A percentile compares a stretch with the other conserved stretches of the same genome.
Evolutionary conservation across 2,888 invertebrate genomes (phyloP).

Genomic region (Watsonalla cultraria): DNA sequence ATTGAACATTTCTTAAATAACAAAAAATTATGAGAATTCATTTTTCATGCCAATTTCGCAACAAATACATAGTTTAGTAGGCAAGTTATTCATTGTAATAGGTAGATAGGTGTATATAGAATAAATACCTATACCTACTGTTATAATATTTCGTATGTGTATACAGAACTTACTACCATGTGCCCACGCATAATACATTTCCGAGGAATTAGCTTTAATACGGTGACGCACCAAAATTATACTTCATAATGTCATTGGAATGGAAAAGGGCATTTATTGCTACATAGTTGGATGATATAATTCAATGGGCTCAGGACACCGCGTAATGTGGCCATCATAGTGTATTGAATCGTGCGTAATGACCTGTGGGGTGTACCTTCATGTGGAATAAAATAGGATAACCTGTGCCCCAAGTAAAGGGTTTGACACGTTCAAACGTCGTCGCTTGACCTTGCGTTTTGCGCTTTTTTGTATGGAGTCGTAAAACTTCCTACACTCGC

Average conservation of each 20-base stretch:
- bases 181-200: slow-evolving; percentile 3
- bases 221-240: slow-evolving; percentile 43
- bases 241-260: slow-evolving; percentile 40
- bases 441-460: too few species aligned
- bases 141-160: too few species aligned
- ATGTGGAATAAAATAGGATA: slow-evolving; percentile 11
- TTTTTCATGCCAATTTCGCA: too few species aligned
- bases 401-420: not conserved
- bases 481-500: too few species aligned
- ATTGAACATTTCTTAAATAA: too few species aligned
- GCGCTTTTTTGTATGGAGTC: too few species aligned
- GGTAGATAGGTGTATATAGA: too few species aligned
- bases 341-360: slow-evolving; percentile 61
- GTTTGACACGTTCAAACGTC: too few species aligned
- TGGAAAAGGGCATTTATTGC: slow-evolving; percentile 48
- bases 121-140: not conserved
- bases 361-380: slow-evolving; percentile 28
- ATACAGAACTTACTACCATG: not conserved
- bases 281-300: slow-evolving; percentile 36
- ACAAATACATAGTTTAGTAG: too few species aligned
- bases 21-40: too few species aligned
- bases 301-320: slow-evolving; percentile 62
- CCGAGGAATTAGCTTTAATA: slow-evolving; percentile 27
- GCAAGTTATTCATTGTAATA: not conserved
- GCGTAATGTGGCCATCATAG: slow-evolving; percentile 66